phyloP scores from a whole-genome alignment of 1,140 invertebrate genomes.

The Marisa cornuarietis region DNA sequence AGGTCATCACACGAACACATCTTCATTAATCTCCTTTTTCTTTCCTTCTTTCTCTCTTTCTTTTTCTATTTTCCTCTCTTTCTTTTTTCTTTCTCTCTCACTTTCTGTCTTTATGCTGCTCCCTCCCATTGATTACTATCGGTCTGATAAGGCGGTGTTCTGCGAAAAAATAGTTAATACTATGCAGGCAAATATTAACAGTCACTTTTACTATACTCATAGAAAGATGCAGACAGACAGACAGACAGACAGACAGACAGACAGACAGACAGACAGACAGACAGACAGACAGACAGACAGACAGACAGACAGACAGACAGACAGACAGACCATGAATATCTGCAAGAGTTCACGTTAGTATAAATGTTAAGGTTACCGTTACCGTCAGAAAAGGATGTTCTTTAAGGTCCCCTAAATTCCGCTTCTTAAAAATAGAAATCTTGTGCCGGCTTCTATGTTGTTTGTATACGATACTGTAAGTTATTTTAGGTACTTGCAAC shows the following conservation, averaged over 20 bases:
- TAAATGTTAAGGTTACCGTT: neutral
- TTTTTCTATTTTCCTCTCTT: neutral
- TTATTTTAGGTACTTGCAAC: too few relatives aligned
- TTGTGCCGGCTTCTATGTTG: too few relatives aligned
- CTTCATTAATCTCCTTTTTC: neutral
- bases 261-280: too few relatives aligned
- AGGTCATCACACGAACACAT: neutral
- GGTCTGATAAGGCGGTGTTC: neutral
- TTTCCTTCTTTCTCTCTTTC: neutral
- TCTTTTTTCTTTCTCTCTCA: neutral
- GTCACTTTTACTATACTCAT: neutral
- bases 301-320: too few relatives aligned
- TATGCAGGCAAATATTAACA: too few relatives aligned
- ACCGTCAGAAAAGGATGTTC: neutral
- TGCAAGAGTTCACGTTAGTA: neutral
- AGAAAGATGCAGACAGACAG: neutral
- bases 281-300: too few relatives aligned
- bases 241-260: too few relatives aligned
- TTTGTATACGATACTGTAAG: too few relatives aligned
- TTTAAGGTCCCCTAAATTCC: too few relatives aligned
- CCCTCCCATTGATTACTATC: neutral
- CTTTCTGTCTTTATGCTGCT: neutral
- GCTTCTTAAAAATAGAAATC: too few relatives aligned
- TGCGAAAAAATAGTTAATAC: too few relatives aligned
- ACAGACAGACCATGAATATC: neutral